A percentile compares a stretch with the other conserved stretches of the same genome.
Evolutionary conservation across 2,113 vertebrate species (phyloP).

Genomic region (Apus apus): DNA sequence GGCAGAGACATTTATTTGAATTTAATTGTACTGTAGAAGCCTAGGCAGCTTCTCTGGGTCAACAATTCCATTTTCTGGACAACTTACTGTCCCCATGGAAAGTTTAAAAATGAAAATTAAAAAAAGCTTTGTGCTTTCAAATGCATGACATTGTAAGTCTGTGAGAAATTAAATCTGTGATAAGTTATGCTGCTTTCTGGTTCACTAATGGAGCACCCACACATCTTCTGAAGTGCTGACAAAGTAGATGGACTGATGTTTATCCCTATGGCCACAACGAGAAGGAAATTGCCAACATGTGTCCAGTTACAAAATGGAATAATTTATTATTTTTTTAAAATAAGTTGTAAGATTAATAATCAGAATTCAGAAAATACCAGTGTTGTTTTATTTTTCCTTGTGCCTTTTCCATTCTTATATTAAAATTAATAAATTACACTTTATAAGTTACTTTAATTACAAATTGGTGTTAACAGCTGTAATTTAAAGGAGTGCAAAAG

Average conservation of each 20-base stretch:
- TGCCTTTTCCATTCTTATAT: background rate
- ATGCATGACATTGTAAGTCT: background rate
- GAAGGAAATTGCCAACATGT: background rate
- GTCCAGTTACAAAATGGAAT: background rate
- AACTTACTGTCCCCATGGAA: background rate
- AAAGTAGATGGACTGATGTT: background rate
- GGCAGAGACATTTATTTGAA: background rate
- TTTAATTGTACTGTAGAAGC: background rate
- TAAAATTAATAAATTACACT: background rate
- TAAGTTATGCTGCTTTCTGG: background rate
- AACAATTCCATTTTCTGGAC: background rate
- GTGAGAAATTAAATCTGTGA: background rate
- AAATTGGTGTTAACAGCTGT: background rate
- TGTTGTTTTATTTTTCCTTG: background rate
- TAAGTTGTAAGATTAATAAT: background rate
- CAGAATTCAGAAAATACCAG: background rate
- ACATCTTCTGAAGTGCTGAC: background rate
- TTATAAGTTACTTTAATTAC: background rate
- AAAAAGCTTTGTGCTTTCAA: background rate
- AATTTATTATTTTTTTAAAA: background rate
- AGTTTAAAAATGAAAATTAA: background rate
- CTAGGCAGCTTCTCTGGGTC: background rate
- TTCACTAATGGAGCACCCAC: background rate
- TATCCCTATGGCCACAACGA: background rate
- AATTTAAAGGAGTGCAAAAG: background rate